Evolutionary conservation across 2,888 invertebrate genomes (phyloP), one percentile per base, ranked within the genome.

Genomic region (Cheilosia impressa): DNA sequence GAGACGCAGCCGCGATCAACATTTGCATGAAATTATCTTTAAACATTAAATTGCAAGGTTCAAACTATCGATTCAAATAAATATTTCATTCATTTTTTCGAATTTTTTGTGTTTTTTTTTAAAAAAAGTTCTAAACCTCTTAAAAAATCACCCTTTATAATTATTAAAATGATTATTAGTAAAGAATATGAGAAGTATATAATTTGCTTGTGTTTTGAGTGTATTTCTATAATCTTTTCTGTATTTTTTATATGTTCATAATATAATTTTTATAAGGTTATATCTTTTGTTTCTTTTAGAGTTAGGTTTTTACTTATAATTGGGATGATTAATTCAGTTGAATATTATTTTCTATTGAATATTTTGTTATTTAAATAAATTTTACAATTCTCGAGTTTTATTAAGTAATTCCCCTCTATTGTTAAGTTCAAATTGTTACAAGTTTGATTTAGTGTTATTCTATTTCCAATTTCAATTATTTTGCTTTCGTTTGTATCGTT

Each of bases 231-330:
- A 41, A 41, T 41, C 2, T 41, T 15, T 41, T 41, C 41, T 2
- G 41, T 41, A 41, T 41, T 41, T 41, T 41, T 41, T 41, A 41
- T 41, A 41, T 41, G 41, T 41, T 41, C 41, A 41, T 41, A 41
- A 41, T 41, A 41, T 41, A 41, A 15, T 41, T 15, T 41, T 15
- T 15, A 15, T 38, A 38, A 38, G 9, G 38, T 38, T 38, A 38
- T 38, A 38, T 38, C 38, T 38, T 38, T 38, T 4, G 10, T 38
- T 38, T 38, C 38, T 38, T 41, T 2, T 15, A 41, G 41, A 41
- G 41, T 41, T 41, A 41, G 41, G 41, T 41, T 41, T 15, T 41
- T 41, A 15, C 15, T 41, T 41, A 41, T 41, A 41, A 15, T 41
- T 41, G 15, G 41, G 3, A 41, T 41, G 15, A 41, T 41, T 41